phyloP scores from a whole-genome alignment of 2,797 vertebrate species.

The Paratrypauchen microcephalus region DNA sequence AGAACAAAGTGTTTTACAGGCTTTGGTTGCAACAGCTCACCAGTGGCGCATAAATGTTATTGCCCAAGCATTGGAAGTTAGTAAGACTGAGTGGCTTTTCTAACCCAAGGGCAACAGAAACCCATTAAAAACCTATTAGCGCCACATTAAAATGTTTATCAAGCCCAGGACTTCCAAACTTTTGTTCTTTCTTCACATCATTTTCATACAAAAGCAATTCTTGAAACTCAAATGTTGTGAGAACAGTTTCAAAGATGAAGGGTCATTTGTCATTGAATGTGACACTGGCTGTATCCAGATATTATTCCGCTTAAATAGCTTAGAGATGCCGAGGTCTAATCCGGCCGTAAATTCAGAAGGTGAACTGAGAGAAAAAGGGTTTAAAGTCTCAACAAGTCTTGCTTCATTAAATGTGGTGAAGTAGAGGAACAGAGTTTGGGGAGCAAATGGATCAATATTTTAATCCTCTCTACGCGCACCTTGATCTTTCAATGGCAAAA shows the following conservation, averaged over 20 bases:
- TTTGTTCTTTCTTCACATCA: background rate
- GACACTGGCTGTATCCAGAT: conserved; percentile 22
- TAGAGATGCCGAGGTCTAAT: conserved; percentile 20
- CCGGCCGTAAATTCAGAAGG: conserved; percentile 2
- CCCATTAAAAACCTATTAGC: conserved; percentile 44
- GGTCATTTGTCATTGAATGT: conserved; percentile 18
- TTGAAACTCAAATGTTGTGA: conserved; percentile 8
- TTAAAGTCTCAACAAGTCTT: background rate
- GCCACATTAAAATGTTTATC: conserved; percentile 16
- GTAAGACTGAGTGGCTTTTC: conserved; percentile 17
- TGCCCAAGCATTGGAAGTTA: conserved; percentile 25
- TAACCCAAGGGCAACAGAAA: conserved; percentile 27
- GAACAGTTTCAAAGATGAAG: conserved; percentile 4
- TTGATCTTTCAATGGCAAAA: conserved; percentile 41
- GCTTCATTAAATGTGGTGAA: background rate
- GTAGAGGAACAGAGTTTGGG: background rate
- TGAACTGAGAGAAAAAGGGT: background rate
- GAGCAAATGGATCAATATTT: conserved; percentile 29
- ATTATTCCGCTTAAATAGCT: conserved; percentile 24
- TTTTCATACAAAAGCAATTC: conserved; percentile 15
- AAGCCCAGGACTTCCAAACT: conserved; percentile 23
- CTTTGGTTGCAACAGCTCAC: conserved; percentile 7
- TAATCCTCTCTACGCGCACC: conserved; percentile 43
- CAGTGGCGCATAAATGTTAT: conserved; percentile 25
- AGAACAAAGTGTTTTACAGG: background rate